A percentile compares a stretch with the other conserved stretches of the same genome.
Evolutionary conservation across 2,888 invertebrate genomes (phyloP).

Genomic region (Agrypnus murinus): DNA sequence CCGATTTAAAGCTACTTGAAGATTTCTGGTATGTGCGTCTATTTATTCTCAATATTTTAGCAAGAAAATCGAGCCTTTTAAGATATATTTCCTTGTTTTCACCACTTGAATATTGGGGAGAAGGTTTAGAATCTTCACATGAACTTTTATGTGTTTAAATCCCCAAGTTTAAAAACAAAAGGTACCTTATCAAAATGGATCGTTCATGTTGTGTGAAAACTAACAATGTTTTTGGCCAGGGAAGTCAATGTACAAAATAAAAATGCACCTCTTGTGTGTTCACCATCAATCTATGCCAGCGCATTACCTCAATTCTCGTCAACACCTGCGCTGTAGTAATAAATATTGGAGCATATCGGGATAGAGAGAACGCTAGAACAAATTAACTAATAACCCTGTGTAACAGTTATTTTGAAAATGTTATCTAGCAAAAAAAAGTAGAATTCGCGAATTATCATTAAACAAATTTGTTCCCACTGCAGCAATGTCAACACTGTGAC

Average conservation of each 20-base stretch:
- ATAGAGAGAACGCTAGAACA: background rate
- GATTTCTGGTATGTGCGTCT: no score
- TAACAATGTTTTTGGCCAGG: background rate
- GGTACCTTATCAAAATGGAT: background rate
- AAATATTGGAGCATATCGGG: slow-evolving; percentile 14
- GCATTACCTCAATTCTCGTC: slow-evolving; percentile 27
- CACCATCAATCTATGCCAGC: slow-evolving; percentile 35
- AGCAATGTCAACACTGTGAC: slow-evolving; percentile 22
- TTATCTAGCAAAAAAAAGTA: slow-evolving; percentile 17
- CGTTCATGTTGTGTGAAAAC: slow-evolving; percentile 11
- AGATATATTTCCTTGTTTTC: no score
- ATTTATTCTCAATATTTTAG: no score
- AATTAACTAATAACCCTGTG: slow-evolving; percentile 19
- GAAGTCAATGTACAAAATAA: slow-evolving; percentile 25
- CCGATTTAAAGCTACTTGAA: slow-evolving; percentile 10
- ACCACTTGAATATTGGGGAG: no score
- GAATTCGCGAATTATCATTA: background rate
- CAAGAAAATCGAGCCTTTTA: no score
- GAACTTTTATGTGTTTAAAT: no score
- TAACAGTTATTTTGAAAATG: slow-evolving; percentile 6
- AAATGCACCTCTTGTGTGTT: slow-evolving; percentile 40
- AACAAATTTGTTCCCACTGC: slow-evolving; percentile 17
- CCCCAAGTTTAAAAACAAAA: no score
- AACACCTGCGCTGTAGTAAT: slow-evolving; percentile 36
- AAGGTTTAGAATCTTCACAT: no score